Evolutionary conservation across 2,113 vertebrate genomes (phyloP).

Genomic region (Peromyscus californicus): DNA sequence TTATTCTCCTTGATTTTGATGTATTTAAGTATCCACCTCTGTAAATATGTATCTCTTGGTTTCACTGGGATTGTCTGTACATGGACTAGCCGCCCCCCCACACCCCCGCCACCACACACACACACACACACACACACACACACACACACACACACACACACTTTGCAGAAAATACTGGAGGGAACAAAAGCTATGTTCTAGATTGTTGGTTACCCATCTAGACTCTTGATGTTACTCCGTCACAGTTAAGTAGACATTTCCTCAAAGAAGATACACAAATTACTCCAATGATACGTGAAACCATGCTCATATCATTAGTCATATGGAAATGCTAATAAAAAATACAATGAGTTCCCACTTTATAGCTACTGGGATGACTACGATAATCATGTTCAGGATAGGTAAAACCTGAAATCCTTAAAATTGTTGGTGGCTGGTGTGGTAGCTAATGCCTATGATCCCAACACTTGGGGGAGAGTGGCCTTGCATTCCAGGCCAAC

Average conservation of each 20-base stretch:
- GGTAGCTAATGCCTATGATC: neutral
- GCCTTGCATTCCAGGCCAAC: neutral
- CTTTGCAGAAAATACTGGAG: neutral
- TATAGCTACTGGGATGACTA: neutral
- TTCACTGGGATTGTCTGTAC: neutral
- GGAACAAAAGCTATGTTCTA: neutral
- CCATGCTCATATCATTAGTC: neutral
- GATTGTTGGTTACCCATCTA: neutral
- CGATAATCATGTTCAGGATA: neutral
- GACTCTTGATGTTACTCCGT: neutral
- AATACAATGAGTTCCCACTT: neutral
- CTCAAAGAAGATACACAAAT: neutral
- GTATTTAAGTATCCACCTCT: neutral
- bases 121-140: too few relatives aligned
- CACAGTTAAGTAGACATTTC: neutral
- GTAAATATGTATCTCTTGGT: neutral
- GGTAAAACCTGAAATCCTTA: neutral
- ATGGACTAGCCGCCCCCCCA: neutral
- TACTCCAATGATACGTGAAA: neutral
- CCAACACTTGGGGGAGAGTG: neutral
- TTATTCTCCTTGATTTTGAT: neutral
- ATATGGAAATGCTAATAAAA: neutral
- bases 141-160: too few relatives aligned
- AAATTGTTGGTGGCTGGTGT: neutral
- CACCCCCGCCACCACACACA: too few relatives aligned